Evolutionary conservation across 2,113 vertebrate genomes (phyloP).

Genomic region (Bos javanicus): DNA sequence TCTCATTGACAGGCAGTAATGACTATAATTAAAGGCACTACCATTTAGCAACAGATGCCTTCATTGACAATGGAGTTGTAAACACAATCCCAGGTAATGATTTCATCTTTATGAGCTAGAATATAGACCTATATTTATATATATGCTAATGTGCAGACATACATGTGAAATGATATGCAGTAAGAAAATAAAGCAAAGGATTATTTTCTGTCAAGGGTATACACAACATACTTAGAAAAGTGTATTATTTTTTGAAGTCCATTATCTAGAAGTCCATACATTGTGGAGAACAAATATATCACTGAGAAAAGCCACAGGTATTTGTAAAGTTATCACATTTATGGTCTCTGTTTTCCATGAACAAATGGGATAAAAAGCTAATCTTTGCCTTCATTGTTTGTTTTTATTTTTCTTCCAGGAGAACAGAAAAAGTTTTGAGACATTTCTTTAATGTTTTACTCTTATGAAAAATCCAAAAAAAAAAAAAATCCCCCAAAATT

Average conservation of each 20-base stretch:
- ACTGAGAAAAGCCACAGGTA: neutral
- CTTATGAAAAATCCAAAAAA: neutral
- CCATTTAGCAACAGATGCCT: neutral
- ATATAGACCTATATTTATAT: neutral
- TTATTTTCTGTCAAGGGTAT: neutral
- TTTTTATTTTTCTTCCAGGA: neutral
- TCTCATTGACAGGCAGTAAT: neutral
- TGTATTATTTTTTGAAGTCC: neutral
- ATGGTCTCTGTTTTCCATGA: neutral
- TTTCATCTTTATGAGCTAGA: neutral
- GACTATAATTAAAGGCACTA: neutral
- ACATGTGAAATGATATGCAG: neutral
- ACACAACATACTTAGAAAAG: neutral
- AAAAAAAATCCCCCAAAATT: neutral
- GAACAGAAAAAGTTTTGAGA: neutral
- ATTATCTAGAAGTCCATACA: too few relatives aligned
- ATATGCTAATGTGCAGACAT: neutral
- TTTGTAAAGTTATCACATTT: neutral
- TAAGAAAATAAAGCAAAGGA: neutral
- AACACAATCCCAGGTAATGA: neutral
- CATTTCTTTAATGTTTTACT: neutral
- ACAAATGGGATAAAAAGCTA: neutral
- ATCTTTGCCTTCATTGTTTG: neutral
- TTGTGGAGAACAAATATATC: neutral
- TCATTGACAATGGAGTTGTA: neutral